Evolutionary conservation across 2,797 vertebrate species (phyloP).

Genomic region (Malacoraja senta): DNA sequence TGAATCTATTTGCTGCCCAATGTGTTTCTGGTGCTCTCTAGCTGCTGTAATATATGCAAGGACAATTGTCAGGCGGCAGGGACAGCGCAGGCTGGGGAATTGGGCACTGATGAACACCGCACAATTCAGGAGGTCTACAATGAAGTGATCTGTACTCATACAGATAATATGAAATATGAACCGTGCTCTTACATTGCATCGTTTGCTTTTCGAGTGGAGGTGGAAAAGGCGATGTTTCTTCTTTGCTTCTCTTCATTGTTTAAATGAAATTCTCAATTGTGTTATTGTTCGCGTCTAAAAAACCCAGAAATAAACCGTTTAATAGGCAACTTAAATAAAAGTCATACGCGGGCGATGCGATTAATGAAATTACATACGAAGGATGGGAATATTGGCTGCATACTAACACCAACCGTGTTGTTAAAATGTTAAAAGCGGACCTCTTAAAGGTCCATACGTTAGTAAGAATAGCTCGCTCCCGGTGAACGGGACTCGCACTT

Average conservation of each 20-base stretch:
- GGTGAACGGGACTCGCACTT: not conserved
- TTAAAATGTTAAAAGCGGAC: not conserved
- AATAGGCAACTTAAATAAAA: not conserved
- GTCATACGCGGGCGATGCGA: not conserved
- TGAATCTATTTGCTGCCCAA: not conserved
- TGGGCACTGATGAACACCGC: not conserved
- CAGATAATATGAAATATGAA: not conserved
- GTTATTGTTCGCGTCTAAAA: not conserved
- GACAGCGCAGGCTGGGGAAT: not conserved
- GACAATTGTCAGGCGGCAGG: not conserved
- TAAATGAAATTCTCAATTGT: not conserved
- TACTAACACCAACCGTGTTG: not conserved
- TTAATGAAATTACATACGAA: not conserved
- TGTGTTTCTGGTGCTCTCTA: not conserved
- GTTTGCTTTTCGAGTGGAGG: not conserved
- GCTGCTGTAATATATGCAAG: constrained; percentile 11
- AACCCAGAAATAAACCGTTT: not conserved
- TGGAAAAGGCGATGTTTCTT: not conserved
- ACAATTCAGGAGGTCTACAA: not conserved
- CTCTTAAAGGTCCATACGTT: not conserved
- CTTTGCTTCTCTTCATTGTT: not conserved
- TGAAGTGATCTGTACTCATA: not conserved
- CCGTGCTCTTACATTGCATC: not conserved
- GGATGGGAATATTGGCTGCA: not conserved
- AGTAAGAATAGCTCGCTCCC: not conserved